Base-by-base conservation (phyloP, 2,113 vertebrate species). In the Tachycineta bicolor region DNA sequence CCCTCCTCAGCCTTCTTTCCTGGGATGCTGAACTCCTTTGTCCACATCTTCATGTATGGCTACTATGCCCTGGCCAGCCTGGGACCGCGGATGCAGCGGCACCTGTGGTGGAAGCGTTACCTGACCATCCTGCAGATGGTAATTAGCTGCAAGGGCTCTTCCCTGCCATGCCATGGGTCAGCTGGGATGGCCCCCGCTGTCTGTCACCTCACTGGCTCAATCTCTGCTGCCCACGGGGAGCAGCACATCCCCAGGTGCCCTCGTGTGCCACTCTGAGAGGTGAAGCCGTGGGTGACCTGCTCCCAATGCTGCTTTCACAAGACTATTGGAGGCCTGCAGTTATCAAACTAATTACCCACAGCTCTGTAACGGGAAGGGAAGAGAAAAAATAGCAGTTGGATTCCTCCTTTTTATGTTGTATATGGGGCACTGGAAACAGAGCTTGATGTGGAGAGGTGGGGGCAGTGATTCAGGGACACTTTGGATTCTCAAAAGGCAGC, bases 61-160 rank as follows among this genome's bases (percentile, higher is more conserved):
- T 99, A 98, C 95, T 98, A 97, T 0, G 95, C 97, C 37, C 95
- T 98, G 93, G 97, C 98, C 28, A 97, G 97, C 6, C 71, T 98
- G 58, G 97, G 98, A 11, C 98, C 97, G 23, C 50, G 89, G 81
- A 96, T 98, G 98, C 93, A 92, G 88, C 95, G 77, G 75, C 97
- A 96, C 87, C 90, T 98, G 34, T 98, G 98, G 98, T 98, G 98
- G 98, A 99, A 99, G 70, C 47, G 68, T 11, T 98, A 98, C 90
- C 96, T 98, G 59, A 98, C 98, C 44, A 92, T 98, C 47, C 93
- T 98, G 76, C 98, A 99, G 97, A 96, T 98, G 98, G 98, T 98
- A 96, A 98, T 95, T 34, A 34, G 26, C 86, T 65, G 50, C 53
- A 24, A 8, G 16, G 39, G 16, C n/a, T 59, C 49, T 11, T 43